These are phyloP conservation scores for Macropodus opercularis DNA, from an alignment of 2,797 vertebrate species.

Conservation along the genomic window DNA sequence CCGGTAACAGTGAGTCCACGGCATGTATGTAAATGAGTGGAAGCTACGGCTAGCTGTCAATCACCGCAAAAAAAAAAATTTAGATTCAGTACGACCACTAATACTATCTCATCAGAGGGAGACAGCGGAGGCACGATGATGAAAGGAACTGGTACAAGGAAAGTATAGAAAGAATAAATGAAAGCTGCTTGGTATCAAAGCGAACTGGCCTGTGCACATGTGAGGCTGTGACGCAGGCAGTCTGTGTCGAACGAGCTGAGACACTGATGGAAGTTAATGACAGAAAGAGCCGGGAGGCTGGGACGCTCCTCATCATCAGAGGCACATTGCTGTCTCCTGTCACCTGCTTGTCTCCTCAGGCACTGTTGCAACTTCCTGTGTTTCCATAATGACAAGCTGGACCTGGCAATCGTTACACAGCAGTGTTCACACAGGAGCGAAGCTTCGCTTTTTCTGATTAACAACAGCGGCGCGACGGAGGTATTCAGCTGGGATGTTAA, in stretches of 20 bases:
- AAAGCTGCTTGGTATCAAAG: constrained; percentile 64
- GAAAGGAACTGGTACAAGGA: constrained; percentile 39
- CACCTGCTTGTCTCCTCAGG: constrained; percentile 26
- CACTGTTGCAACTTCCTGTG: constrained; percentile 28
- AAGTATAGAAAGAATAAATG: constrained; percentile 53
- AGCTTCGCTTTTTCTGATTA: constrained; percentile 25
- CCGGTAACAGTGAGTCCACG: constrained; percentile 63
- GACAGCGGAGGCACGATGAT: constrained; percentile 24
- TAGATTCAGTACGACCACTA: constrained; percentile 58
- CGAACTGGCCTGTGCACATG: constrained; percentile 24
- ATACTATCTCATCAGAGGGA: constrained; percentile 67
- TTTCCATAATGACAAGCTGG: constrained; percentile 37
- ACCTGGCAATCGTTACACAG: constrained; percentile 42
- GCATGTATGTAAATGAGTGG: constrained; percentile 74
- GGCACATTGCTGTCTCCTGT: constrained; percentile 22
- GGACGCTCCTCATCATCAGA: constrained; percentile 41
- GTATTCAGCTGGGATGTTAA: constrained; percentile 29
- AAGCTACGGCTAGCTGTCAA: constrained; percentile 74
- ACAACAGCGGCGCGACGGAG: constrained; percentile 11
- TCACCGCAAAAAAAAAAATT: constrained; percentile 75
- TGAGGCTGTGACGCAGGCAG: constrained; percentile 55
- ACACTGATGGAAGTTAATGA: constrained; percentile 62
- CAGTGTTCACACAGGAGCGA: constrained; percentile 16
- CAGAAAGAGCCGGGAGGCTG: constrained; percentile 29
- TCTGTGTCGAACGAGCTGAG: constrained; percentile 48